Base-by-base conservation (phyloP, 2,113 vertebrate species). In the Ictalurus punctatus region DNA sequence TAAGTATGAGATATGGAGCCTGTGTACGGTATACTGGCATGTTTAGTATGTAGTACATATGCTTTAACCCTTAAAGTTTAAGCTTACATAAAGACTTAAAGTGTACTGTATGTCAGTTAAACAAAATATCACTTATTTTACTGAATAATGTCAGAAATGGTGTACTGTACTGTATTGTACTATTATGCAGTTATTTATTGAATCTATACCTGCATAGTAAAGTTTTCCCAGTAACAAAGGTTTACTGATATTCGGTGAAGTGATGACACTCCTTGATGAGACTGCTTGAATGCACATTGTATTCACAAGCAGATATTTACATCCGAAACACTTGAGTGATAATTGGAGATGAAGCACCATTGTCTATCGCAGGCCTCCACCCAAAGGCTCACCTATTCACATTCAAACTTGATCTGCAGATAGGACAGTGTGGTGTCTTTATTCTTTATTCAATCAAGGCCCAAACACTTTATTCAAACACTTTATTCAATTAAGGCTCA, bases 241-340 rank as follows among this genome's bases (percentile, higher is more conserved):
- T 56, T 27, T 17, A 65, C 5, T n/a, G 56, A 79, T 21, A 67
- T 52, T 87, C 23, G 52, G 56, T 86, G 13, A 44, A 52, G 56
- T 69, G n/a, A 78, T 73, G 40, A 80, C 73, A 86, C 54, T 56
- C 13, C 79, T 44, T 87, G 21, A 48, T 48, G 63, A 83, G 86
- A 78, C 48, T 7, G 16, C 19, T 56, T 85, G 59, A 52, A 84
- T 65, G 79, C 82, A 58, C 56, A 76, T 44, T 90, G 89, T 88
- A 90, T 92, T 84, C 23, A 84, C 90, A 89, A 65, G 25, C 48
- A 69, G 17, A 67, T 69, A 92, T 92, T 91, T 90, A 71, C 90
- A 85, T 79, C 16, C n/a, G 19, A 83, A 92, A 83, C 83, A 82
- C 63, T 63, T 37, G 13, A 67, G 67, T 84, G 69, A 89, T 84